Conservation (phyloP, 1,140 invertebrate species). For the Lordiphosa clarofinis region DNA sequence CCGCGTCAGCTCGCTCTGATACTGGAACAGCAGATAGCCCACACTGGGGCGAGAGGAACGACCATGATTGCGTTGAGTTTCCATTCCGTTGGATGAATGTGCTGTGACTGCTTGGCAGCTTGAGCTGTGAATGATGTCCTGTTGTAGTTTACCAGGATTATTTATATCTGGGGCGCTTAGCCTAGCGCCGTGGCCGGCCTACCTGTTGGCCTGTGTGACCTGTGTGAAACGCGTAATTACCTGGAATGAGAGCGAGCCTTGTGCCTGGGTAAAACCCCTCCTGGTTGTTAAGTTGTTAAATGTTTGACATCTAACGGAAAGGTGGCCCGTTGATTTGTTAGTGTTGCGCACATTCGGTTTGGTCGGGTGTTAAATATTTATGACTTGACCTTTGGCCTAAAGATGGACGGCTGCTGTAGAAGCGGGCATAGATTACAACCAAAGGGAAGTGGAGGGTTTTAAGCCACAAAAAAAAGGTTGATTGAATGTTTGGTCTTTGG, state of each 20-base stretch:
- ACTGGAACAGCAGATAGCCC: slow-evolving; percentile 64
- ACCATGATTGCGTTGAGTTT: slow-evolving; percentile 44
- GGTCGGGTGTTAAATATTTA: slow-evolving; percentile 30
- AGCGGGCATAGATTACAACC: too few species aligned
- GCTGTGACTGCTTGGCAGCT: slow-evolving; percentile 51
- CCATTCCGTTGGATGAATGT: slow-evolving; percentile 26
- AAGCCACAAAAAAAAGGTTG: too few species aligned
- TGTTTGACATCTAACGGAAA: slow-evolving; percentile 28
- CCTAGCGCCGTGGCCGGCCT: slow-evolving; percentile 17
- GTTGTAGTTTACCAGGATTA: slow-evolving; percentile 54
- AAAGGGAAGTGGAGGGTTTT: too few species aligned
- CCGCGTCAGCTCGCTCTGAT: slow-evolving; percentile 59
- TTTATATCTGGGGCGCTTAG: slow-evolving; percentile 60
- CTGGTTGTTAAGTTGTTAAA: slow-evolving; percentile 19
- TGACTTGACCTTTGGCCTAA: slow-evolving; percentile 44
- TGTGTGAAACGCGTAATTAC: slow-evolving; percentile 56
- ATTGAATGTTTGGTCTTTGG: too few species aligned
- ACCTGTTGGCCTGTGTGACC: slow-evolving; percentile 48
- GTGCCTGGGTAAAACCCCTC: slow-evolving; percentile 24
- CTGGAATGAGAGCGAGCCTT: slow-evolving; percentile 32
- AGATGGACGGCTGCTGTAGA: background rate
- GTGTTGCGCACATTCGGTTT: slow-evolving; percentile 1
- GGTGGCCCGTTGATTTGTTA: background rate
- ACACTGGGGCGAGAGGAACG: slow-evolving; percentile 53
- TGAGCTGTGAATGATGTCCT: slow-evolving; percentile 69